Base-by-base conservation (phyloP, 2,888 invertebrate genomes). In the Rhodophaea formosa region DNA sequence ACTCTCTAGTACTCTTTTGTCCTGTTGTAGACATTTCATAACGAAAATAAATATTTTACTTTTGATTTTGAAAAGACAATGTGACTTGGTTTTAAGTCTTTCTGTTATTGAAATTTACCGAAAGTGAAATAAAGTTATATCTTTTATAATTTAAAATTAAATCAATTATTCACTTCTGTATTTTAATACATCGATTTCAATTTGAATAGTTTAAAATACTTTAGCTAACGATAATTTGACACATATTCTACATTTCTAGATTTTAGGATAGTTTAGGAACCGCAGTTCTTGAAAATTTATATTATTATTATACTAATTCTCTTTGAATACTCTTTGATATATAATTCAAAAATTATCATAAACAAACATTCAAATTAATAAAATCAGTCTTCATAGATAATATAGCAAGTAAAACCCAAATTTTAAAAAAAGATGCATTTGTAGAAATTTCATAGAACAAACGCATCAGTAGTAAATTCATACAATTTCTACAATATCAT, bases 351-450 rank as follows among this genome's bases (percentile, higher is more conserved):
- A 16, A n/a, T 45, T 32, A 46, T 46, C 15, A 46, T 54, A 52
- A 42, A 14, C 45, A 59, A 53, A 57, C 42, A 59, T 5, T 23
- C 5, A 23, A 23, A 23, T 23, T 39, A 39, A 61, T 35, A 55
- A 60, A 63, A 60, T 68, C 68, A 68, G 68, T 68, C 67, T 68
- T 68, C 59, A 64, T 58, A 63, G 61, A 58, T 59, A 62, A 59
- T 59, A 55, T 23, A 62, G 53, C 29, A 53, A 53, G 54, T 29
- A 8, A 42, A 43, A 47, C 32, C 1, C 35, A 51, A 35, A 23
- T 23, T 23, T n/a, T n/a, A n/a, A n/a, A 23, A 23, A 23, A 23
- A 23, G 5, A 23, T 23, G 3, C 23, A 23, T 23, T 23, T 23
- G 23, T 23, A 23, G 23, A 23, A 23, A 23, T 23, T 23, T 23